Conservation (phyloP, 2,888 invertebrate species). For the Cynaeus angustus region DNA sequence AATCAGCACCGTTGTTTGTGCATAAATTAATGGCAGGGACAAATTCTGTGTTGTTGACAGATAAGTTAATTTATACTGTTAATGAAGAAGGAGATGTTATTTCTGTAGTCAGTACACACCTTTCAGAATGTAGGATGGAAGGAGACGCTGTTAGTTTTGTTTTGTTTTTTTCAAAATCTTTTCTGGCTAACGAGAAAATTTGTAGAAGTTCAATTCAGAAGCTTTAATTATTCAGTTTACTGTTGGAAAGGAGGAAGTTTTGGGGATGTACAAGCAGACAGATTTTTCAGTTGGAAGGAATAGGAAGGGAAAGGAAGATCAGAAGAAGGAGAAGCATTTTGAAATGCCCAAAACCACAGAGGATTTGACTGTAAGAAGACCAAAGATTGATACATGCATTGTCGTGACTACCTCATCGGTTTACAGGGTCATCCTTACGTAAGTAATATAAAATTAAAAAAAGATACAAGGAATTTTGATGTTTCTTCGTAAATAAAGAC, state of each 20-base stretch:
- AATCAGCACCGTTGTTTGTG: slow-evolving; percentile 79
- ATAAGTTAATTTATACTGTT: slow-evolving; percentile 79
- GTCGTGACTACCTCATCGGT: slow-evolving; percentile 76
- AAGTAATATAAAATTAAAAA: not conserved
- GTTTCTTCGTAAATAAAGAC: too few species aligned
- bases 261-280: slow-evolving; percentile 72
- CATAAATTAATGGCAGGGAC: slow-evolving; percentile 80
- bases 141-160: slow-evolving; percentile 70
- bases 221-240: slow-evolving; percentile 75
- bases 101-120: slow-evolving; percentile 74
- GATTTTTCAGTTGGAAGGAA: slow-evolving; percentile 68
- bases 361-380: slow-evolving; percentile 71
- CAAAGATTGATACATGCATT: slow-evolving; percentile 75
- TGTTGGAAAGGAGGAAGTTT: slow-evolving; percentile 73
- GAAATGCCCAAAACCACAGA: slow-evolving; percentile 71
- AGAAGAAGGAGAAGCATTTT: slow-evolving; percentile 65
- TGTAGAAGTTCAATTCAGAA: slow-evolving; percentile 76
- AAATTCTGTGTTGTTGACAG: slow-evolving; percentile 78
- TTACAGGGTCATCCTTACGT: slow-evolving; percentile 72
- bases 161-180: slow-evolving; percentile 23
- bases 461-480: too few species aligned
- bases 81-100: slow-evolving; percentile 72
- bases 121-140: slow-evolving; percentile 74
- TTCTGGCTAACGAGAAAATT: slow-evolving; percentile 11
- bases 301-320: slow-evolving; percentile 63